Evolutionary conservation across 2,113 vertebrate species (phyloP).

Genomic region (Lynx canadensis): DNA sequence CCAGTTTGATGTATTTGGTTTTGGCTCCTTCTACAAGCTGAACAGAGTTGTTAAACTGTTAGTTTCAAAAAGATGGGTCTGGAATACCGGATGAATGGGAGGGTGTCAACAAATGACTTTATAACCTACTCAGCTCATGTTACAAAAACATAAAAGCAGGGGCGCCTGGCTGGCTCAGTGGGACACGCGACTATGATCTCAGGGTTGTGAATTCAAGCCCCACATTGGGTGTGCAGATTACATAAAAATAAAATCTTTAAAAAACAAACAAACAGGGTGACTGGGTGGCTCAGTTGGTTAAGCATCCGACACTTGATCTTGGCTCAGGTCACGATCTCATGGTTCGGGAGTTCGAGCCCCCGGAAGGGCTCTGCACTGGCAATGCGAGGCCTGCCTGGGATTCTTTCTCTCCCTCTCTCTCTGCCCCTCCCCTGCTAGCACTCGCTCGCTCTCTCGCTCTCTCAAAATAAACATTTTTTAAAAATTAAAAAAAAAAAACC

Average conservation of each 20-base stretch:
- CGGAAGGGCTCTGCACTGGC: too few relatives aligned
- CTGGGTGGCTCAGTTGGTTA: too few relatives aligned
- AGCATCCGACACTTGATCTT: too few relatives aligned
- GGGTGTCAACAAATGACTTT: neutral
- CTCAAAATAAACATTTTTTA: too few relatives aligned
- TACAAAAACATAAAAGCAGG: conserved; percentile 23
- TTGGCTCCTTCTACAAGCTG: neutral
- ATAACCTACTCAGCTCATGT: neutral
- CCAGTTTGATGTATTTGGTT: neutral
- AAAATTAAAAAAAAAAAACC: too few relatives aligned
- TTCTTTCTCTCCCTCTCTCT: too few relatives aligned
- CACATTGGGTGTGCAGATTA: neutral
- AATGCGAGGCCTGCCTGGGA: too few relatives aligned
- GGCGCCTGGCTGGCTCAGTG: neutral
- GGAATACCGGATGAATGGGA: neutral
- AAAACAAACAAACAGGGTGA: too few relatives aligned
- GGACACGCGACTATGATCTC: neutral
- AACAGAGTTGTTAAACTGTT: neutral
- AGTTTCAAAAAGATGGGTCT: neutral
- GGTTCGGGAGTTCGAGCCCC: too few relatives aligned
- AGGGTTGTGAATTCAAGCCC: neutral
- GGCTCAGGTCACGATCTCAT: too few relatives aligned
- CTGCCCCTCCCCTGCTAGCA: too few relatives aligned
- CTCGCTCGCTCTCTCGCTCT: too few relatives aligned
- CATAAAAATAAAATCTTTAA: neutral